Conservation (phyloP, 2,797 vertebrate genomes). For the Oreonectes daqikongensis region DNA sequence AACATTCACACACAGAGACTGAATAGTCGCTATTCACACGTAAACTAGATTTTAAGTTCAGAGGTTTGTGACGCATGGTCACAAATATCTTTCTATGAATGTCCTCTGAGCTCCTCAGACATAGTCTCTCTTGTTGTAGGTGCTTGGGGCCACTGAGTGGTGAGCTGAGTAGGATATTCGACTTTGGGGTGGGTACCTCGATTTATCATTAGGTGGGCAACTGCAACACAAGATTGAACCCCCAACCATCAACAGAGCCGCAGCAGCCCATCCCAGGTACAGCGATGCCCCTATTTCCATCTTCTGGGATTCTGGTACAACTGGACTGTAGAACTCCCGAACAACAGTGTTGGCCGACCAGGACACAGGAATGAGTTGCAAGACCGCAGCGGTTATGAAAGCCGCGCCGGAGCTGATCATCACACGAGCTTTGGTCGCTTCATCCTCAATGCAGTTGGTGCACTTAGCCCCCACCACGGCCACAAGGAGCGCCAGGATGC, state of each 20-base stretch:
- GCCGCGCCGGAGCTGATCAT: constrained; percentile 82
- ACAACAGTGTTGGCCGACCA: constrained; percentile 92
- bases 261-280: constrained; percentile 90
- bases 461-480: constrained; percentile 89
- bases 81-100: constrained; percentile 18
- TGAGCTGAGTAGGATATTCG: constrained; percentile 82
- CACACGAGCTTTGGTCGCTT: constrained; percentile 86
- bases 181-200: constrained; percentile 67
- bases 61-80: not conserved
- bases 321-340: constrained; percentile 86
- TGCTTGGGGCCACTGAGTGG: constrained; percentile 78
- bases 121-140: constrained; percentile 91
- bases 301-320: constrained; percentile 79
- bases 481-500: constrained; percentile 81
- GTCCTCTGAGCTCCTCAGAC: constrained; percentile 72
- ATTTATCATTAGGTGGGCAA: constrained; percentile 84
- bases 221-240: constrained; percentile 90
- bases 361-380: constrained; percentile 85
- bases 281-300: constrained; percentile 87
- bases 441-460: constrained; percentile 91
- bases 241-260: constrained; percentile 81
- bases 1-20: constrained; percentile 4
- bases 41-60: constrained; percentile 37
- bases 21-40: not conserved
- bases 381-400: constrained; percentile 80